Evolutionary conservation across 2,113 vertebrate genomes (phyloP).

Genomic region (Phaetusa simplex): DNA sequence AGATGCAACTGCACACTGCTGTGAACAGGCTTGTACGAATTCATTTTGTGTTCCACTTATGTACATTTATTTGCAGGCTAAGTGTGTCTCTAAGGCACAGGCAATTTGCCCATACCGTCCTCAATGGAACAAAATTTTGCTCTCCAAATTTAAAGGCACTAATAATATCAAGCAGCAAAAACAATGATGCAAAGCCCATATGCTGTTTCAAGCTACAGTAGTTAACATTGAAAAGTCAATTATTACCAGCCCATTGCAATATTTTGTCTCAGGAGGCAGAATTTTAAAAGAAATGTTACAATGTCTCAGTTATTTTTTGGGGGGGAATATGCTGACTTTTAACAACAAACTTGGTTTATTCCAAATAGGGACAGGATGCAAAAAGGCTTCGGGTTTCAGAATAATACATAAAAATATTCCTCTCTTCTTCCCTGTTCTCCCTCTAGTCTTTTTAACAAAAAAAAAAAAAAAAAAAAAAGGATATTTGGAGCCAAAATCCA

Average conservation of each 20-base stretch:
- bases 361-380: not conserved
- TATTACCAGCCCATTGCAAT: not conserved
- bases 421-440: not conserved
- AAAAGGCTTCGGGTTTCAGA: not conserved
- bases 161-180: conserved; percentile 11
- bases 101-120: not conserved
- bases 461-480: not conserved
- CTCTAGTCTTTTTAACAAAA: not conserved
- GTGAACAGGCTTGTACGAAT: not conserved
- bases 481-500: not conserved
- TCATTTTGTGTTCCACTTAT: not conserved
- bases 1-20: not conserved
- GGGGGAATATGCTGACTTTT: not conserved
- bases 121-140: conserved; percentile 2
- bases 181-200: not conserved
- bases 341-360: not conserved
- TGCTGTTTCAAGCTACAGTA: not conserved
- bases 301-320: not conserved
- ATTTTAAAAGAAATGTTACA: not conserved
- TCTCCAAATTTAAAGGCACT: conserved; percentile 14
- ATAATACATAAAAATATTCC: not conserved
- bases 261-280: not conserved
- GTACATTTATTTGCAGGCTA: conserved; percentile 8
- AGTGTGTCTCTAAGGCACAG: not conserved
- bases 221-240: not conserved